A percentile compares a stretch with the other conserved stretches of the same genome.
These are phyloP conservation scores for Philereme transversata DNA, from an alignment of 2,888 invertebrate species.

Conservation along the genomic window DNA sequence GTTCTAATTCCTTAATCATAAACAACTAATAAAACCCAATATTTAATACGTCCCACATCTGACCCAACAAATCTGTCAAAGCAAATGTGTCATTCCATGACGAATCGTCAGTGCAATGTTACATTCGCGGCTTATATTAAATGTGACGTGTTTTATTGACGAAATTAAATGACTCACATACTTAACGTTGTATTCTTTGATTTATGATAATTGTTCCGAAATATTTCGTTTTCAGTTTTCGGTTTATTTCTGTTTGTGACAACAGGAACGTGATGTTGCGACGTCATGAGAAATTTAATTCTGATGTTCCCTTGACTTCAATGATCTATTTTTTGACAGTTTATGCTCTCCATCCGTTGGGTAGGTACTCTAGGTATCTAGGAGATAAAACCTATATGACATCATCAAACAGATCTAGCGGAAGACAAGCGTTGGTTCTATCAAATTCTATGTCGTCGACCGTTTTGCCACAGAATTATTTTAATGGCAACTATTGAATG, in stretches of 20 bases:
- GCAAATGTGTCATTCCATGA: conserved; percentile 4
- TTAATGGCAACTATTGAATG: no score
- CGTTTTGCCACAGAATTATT: no score
- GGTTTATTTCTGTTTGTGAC: conserved; percentile 28
- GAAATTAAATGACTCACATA: conserved; percentile 37
- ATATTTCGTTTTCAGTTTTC: conserved; percentile 24
- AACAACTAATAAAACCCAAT: conserved; percentile 19
- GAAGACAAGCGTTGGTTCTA: no score
- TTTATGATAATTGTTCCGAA: conserved; percentile 43
- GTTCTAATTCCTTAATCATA: no score
- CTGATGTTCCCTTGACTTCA: background rate
- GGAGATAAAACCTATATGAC: no score
- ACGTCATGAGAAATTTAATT: conserved; percentile 1
- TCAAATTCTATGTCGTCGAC: no score
- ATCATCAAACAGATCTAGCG: no score
- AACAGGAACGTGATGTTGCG: conserved; percentile 11
- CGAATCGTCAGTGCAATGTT: conserved; percentile 16
- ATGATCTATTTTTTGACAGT: conserved; percentile 2
- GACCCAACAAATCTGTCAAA: conserved; percentile 10
- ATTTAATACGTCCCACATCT: conserved; percentile 15
- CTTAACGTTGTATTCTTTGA: conserved; percentile 36
- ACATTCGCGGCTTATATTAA: conserved; percentile 17
- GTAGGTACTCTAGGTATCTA: no score
- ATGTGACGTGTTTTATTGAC: conserved; percentile 38
- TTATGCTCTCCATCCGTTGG: background rate